Base-by-base conservation (phyloP, 2,888 invertebrate species). In the Desoria tigrina region DNA sequence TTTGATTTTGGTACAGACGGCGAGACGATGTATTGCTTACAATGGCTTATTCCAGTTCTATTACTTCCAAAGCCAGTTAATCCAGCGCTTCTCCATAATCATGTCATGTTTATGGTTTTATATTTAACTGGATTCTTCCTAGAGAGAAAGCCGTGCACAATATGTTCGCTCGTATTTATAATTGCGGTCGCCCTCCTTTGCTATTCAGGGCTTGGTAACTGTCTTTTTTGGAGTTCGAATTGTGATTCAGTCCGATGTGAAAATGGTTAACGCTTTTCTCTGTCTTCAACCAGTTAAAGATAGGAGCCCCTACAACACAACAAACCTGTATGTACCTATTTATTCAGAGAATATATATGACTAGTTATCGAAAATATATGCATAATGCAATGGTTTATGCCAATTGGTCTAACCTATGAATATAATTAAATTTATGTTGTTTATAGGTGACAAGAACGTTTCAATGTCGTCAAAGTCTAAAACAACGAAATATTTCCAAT, bases 41-140 rank as follows among this genome's bases (percentile, higher is more conserved):
- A 96, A 86, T 95, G 94, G 90, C 85, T 99, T 79, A 91, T 98
- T 78, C 97, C 97, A 65, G 95, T 98, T 77, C 85, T 98, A 73
- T 85, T 98, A 74, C 95, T 98, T 81, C 97, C 98, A 76, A 98
- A 97, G 82, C 97, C 98, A 63, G 88, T 95, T 72, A 97, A 98
- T 83, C 96, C 97, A 78, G 94, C 94, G 42, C 84, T 97, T 67
- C 87, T 97, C 77, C 92, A 96, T 81, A 96, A 96, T 62, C 94
- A 96, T 82, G 94, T 95, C 68, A 92, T 97, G 90, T 97, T 98
- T 81, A 94, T 98, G 87, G 90, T 94, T 73, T 84, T 98, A 61
- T 98, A 98, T 82, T 83, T 98, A 77, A 90, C 96, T 77, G 94
- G 97, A 77, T 98, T 98, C 83, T 97, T 98, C 81, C 84, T 99